Base-by-base conservation (phyloP, 1,140 invertebrate genomes). In the Anagrus nilaparvatae region DNA sequence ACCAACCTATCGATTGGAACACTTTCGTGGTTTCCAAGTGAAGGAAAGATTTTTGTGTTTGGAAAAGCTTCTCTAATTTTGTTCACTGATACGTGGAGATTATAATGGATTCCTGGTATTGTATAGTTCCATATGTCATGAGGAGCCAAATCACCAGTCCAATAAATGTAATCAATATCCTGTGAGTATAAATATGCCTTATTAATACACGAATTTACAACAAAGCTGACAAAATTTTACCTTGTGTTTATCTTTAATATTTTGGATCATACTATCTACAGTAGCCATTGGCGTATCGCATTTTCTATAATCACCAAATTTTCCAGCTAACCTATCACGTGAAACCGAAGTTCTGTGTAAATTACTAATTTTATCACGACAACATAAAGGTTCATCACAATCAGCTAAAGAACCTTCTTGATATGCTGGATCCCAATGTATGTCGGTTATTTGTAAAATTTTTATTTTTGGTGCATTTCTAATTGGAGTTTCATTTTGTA, bases 51-150 rank as follows among this genome's bases (percentile, higher is more conserved):
- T 5, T 87, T 87, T 13, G 88, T 81, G 3, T 84, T 79, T 0
- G 92, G 89, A 53, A 99, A 93, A 59, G 84, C 83, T 41, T 84
- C 78, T 0, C 79, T 77, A 74, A 93, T 81, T 54, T 90, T 82
- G 28, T 76, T 73, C 0, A 90, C 84, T 1, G 90, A 85, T 50
- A 88, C 81, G 49, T 84, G 80, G 2, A 96, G 67, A 21, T 91
- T 80, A 53, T 82, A 79, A 3, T 93, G 56, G 59, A 96, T 95
- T 57, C 90, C 84, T 49, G 84, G 78, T 55, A 81, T 76, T 0
- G 91, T 93, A 66, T 97, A 92, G 59, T 97, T 95, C 94, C 94
- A 98, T 1, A 97, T 81, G 61, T 97, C 91, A 58, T 99, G 95
- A 1, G 94, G 85, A n/a, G 93, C 93, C 34, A 97, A 63, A 70